These are phyloP conservation scores for Archegozetes longisetosus DNA, from an alignment of 1,140 invertebrate genomes.

Conservation along the genomic window DNA sequence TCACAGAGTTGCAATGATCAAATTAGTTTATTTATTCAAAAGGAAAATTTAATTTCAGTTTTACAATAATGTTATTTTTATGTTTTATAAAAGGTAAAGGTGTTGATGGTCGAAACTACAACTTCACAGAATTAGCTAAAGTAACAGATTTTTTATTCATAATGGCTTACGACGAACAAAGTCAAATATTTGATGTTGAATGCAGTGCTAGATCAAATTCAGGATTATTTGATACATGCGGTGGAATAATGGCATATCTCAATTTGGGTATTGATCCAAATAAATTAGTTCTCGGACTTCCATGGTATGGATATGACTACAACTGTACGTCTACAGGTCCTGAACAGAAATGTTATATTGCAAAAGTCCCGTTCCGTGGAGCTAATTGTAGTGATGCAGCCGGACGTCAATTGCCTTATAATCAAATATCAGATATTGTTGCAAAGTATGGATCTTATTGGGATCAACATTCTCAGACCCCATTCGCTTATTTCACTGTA, in stretches of 20 bases:
- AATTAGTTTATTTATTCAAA: too few relatives aligned
- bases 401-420: background rate
- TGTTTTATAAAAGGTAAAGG: slow-evolving; percentile 18
- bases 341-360: slow-evolving; percentile 24
- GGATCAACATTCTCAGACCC: background rate
- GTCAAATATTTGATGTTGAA: slow-evolving; percentile 28
- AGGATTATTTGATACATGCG: slow-evolving; percentile 15
- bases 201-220: slow-evolving; percentile 32
- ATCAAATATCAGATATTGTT: background rate
- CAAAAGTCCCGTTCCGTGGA: slow-evolving; percentile 29
- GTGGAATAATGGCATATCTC: slow-evolving; percentile 24
- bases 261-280: slow-evolving; percentile 18
- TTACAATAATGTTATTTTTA: too few relatives aligned
- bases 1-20: too few relatives aligned
- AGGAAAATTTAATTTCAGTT: too few relatives aligned
- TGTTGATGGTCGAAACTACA: slow-evolving; percentile 32
- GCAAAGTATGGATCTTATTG: background rate
- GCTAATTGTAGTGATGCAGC: slow-evolving; percentile 27
- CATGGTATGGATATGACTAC: slow-evolving; percentile 29
- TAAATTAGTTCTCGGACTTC: slow-evolving; percentile 23
- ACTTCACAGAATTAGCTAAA: slow-evolving; percentile 26
- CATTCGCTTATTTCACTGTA: background rate
- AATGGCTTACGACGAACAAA: slow-evolving; percentile 34
- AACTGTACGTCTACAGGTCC: slow-evolving; percentile 23
- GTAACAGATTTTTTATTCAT: slow-evolving; percentile 31